These are phyloP conservation scores for Cynocephalus volans DNA, from an alignment of 2,113 vertebrate species.

Conservation along the genomic window DNA sequence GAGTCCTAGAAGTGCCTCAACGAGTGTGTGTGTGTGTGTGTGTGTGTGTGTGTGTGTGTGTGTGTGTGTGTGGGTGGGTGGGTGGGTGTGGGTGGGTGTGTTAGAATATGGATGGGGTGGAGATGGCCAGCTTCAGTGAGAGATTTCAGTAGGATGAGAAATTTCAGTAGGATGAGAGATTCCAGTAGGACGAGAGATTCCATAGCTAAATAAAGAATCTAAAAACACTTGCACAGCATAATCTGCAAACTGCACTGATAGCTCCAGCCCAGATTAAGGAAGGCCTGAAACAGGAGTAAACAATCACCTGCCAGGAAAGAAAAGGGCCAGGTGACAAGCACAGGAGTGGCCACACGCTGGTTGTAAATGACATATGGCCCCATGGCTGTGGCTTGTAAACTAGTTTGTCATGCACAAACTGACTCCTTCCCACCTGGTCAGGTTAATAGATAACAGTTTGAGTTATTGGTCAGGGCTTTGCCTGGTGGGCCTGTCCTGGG, in stretches of 20 bases:
- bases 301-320: background rate
- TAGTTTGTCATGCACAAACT: background rate
- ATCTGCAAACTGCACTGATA: background rate
- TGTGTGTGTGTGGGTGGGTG: no score
- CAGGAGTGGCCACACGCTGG: background rate
- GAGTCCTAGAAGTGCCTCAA: background rate
- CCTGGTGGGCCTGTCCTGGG: background rate
- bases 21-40: background rate
- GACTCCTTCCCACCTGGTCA: background rate
- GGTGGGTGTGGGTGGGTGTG: background rate
- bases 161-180: no score
- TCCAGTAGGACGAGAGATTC: background rate
- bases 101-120: background rate
- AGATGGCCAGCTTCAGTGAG: background rate
- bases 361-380: background rate
- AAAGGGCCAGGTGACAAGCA: background rate
- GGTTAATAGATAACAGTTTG: constrained; percentile 18
- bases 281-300: background rate
- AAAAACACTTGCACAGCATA: background rate
- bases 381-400: background rate
- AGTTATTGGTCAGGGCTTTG: background rate
- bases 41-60: background rate
- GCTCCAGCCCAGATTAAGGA: background rate
- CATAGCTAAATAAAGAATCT: background rate
- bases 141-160: no score